A percentile compares a stretch with the other conserved stretches of the same genome.
Conservation (phyloP, 2,888 invertebrate genomes). For the Blastobasis lacticolella region DNA sequence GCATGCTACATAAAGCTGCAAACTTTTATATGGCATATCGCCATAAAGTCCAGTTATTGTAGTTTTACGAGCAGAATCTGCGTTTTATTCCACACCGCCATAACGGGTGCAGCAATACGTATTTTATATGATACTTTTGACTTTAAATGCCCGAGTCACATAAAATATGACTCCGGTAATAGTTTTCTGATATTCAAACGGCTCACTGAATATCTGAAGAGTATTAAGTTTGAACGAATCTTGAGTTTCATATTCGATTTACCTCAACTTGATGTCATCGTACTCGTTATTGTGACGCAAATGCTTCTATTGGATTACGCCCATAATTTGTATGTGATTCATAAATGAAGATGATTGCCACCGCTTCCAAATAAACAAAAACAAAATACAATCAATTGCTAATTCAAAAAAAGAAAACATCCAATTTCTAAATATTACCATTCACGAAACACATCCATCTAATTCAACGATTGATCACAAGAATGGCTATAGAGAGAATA, state of each 20-base stretch:
- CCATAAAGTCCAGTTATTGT: slow-evolving; percentile 36
- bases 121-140: slow-evolving; percentile 9
- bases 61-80: slow-evolving; percentile 32
- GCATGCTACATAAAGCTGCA: slow-evolving; percentile 21
- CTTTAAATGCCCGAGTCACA: slow-evolving; percentile 1
- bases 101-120: slow-evolving; percentile 7
- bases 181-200: slow-evolving; percentile 5
- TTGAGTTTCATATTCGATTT: background rate
- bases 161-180: slow-evolving; percentile 2
- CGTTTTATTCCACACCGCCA: slow-evolving; percentile 21
- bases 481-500: slow-evolving; percentile 17
- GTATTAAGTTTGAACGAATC: background rate
- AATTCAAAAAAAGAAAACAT: background rate
- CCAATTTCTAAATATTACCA: background rate
- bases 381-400: too few species aligned
- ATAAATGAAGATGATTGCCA: too few species aligned
- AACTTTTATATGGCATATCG: slow-evolving; percentile 28
- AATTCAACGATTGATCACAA: slow-evolving; percentile 32
- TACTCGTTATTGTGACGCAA: too few species aligned
- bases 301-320: too few species aligned
- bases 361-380: too few species aligned
- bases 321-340: too few species aligned
- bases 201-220: slow-evolving; percentile 1
- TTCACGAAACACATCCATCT: slow-evolving; percentile 28
- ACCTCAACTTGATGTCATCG: background rate